Evolutionary conservation across 2,113 vertebrate genomes (phyloP).

Genomic region (Dicentrarchus labrax): DNA sequence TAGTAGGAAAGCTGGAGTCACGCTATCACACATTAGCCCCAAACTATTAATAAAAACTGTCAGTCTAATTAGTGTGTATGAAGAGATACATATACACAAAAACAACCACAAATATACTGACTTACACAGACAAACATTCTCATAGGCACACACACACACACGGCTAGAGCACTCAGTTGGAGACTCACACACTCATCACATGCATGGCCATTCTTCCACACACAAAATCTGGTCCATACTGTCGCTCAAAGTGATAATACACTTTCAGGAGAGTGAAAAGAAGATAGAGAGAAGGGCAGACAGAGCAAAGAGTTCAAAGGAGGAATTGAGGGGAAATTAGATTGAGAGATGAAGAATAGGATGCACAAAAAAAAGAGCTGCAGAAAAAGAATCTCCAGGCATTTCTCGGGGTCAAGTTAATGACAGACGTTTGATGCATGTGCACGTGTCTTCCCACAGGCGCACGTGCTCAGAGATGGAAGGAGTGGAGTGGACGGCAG

Average conservation of each 20-base stretch:
- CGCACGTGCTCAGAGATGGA: slow-evolving; percentile 19
- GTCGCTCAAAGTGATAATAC: slow-evolving; percentile 38
- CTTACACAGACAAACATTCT: slow-evolving; percentile 17
- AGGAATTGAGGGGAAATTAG: slow-evolving; percentile 27
- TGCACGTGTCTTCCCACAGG: slow-evolving; percentile 8
- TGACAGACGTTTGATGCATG: slow-evolving; percentile 48
- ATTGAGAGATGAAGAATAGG: slow-evolving; percentile 20
- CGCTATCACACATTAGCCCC: slow-evolving; percentile 68
- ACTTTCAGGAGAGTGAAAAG: slow-evolving; percentile 33
- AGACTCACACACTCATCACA: neutral
- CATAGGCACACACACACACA: slow-evolving; percentile 16
- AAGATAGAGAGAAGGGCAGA: neutral
- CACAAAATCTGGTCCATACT: slow-evolving; percentile 19
- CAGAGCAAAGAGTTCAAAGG: slow-evolving; percentile 15
- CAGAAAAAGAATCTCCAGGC: slow-evolving; percentile 34
- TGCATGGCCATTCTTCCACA: neutral
- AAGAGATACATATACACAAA: slow-evolving; percentile 50
- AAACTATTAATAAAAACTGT: slow-evolving; percentile 81
- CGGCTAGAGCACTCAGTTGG: neutral
- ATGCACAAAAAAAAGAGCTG: slow-evolving; percentile 3
- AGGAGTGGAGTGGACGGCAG: slow-evolving; percentile 11
- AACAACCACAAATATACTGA: slow-evolving; percentile 36
- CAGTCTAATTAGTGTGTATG: slow-evolving; percentile 75
- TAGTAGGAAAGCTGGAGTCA: slow-evolving; percentile 55
- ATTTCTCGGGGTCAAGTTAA: slow-evolving; percentile 43